phyloP scores from a whole-genome alignment of 2,888 invertebrate species.

The Noctua pronuba region DNA sequence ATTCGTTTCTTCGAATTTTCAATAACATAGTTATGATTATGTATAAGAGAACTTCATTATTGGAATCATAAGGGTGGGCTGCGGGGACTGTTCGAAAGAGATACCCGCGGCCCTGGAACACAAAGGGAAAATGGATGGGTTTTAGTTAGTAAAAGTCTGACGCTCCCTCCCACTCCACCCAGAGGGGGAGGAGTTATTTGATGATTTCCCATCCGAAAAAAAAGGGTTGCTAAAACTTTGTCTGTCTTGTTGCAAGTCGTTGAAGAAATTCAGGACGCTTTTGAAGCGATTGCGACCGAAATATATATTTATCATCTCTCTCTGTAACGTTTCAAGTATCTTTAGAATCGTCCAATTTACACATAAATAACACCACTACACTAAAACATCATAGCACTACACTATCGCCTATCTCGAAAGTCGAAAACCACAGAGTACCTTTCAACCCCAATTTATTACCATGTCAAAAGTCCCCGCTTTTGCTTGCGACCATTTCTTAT shows the following conservation, averaged over 20 bases:
- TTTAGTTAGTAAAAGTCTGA: too few relatives aligned
- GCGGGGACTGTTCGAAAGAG: too few relatives aligned
- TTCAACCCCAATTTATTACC: conserved; percentile 55
- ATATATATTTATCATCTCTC: background rate
- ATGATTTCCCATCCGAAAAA: too few relatives aligned
- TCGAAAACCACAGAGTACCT: conserved; percentile 33
- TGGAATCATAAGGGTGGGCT: background rate
- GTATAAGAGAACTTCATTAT: background rate
- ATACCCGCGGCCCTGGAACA: too few relatives aligned
- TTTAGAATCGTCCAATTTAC: background rate
- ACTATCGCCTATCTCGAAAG: conserved; percentile 26
- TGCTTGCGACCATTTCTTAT: conserved; percentile 31
- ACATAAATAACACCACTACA: background rate
- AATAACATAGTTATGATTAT: background rate
- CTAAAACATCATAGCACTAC: background rate
- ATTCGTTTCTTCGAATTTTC: background rate
- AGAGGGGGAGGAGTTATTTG: too few relatives aligned
- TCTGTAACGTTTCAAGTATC: background rate
- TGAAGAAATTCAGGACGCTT: background rate
- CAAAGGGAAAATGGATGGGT: too few relatives aligned
- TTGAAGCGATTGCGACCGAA: background rate
- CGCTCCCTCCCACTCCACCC: too few relatives aligned
- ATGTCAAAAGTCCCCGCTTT: conserved; percentile 42
- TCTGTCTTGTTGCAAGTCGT: background rate
- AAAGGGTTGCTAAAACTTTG: background rate